Percentiles rank a stretch among this genome's conserved stretches.
phyloP scores from a whole-genome alignment of 2,113 vertebrate species.

The Trematocara zebra region DNA sequence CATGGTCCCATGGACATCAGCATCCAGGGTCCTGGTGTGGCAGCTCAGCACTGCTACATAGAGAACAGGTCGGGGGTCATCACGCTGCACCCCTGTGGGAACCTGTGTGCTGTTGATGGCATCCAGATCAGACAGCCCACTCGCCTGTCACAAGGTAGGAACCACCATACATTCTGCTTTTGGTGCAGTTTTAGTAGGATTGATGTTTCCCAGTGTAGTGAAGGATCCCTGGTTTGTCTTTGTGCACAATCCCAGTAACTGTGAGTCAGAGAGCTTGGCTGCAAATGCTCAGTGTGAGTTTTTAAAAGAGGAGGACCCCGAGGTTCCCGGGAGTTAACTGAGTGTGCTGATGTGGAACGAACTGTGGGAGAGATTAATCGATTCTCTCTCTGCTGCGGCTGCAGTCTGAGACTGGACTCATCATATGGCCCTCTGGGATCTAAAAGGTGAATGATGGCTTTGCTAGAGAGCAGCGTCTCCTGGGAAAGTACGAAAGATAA shows the following conservation, averaged over 20 bases:
- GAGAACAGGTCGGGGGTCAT: conserved; percentile 81
- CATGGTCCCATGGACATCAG: conserved; percentile 78
- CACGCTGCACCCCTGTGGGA: conserved; percentile 86
- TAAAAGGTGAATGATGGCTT: not conserved
- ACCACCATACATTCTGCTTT: not conserved
- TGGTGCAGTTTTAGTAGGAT: not conserved
- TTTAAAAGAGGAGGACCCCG: not conserved
- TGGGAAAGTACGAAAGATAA: not conserved
- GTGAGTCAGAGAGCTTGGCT: not conserved
- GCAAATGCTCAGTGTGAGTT: not conserved
- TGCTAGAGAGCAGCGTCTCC: not conserved
- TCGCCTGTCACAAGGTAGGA: conserved; percentile 88
- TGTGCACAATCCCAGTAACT: not conserved
- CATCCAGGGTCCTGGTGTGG: conserved; percentile 83
- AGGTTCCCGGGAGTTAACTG: not conserved
- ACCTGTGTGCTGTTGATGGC: conserved; percentile 83
- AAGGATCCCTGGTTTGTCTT: not conserved
- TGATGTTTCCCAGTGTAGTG: not conserved
- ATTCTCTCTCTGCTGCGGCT: not conserved
- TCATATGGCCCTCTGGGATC: not conserved
- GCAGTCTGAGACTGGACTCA: rapidly evolving
- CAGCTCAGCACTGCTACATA: conserved; percentile 87
- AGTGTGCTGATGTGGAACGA: not conserved
- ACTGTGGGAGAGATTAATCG: not conserved
- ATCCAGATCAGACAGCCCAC: conserved; percentile 73